These are phyloP conservation scores for Amazona vittata DNA, from an alignment of 2,113 vertebrate species.

Conservation along the genomic window DNA sequence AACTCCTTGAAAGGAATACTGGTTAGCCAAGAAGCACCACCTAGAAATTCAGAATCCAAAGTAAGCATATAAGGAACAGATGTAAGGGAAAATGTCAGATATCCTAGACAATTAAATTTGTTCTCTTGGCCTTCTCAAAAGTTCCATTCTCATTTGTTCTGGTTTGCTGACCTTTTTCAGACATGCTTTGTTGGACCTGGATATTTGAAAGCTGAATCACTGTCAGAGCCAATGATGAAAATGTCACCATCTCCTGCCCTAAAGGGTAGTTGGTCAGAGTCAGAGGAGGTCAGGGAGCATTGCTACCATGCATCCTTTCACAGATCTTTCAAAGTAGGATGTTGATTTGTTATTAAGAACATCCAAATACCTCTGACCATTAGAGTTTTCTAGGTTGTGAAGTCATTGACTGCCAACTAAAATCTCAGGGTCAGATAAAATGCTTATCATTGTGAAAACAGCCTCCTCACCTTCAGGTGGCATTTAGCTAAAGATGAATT, in stretches of 20 bases:
- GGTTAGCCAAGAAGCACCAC: neutral
- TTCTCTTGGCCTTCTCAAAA: neutral
- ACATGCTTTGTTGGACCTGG: neutral
- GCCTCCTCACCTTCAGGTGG: neutral
- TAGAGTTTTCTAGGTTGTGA: neutral
- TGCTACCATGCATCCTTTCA: neutral
- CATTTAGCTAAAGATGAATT: neutral
- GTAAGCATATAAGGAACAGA: neutral
- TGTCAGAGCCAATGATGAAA: neutral
- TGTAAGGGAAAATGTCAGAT: conserved; percentile 20
- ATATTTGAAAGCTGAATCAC: neutral
- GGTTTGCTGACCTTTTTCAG: conserved; percentile 24
- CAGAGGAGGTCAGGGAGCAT: neutral
- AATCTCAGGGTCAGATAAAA: neutral
- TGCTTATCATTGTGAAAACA: neutral
- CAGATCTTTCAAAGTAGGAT: neutral
- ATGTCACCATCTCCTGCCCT: neutral
- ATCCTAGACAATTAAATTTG: neutral
- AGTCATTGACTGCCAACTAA: neutral
- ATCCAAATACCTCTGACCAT: neutral
- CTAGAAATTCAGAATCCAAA: neutral
- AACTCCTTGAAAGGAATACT: neutral
- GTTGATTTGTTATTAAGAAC: neutral
- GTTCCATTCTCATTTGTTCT: neutral
- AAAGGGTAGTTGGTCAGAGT: neutral